Base-by-base conservation (phyloP, 2,797 vertebrate species). In the Molossus alvarezi region DNA sequence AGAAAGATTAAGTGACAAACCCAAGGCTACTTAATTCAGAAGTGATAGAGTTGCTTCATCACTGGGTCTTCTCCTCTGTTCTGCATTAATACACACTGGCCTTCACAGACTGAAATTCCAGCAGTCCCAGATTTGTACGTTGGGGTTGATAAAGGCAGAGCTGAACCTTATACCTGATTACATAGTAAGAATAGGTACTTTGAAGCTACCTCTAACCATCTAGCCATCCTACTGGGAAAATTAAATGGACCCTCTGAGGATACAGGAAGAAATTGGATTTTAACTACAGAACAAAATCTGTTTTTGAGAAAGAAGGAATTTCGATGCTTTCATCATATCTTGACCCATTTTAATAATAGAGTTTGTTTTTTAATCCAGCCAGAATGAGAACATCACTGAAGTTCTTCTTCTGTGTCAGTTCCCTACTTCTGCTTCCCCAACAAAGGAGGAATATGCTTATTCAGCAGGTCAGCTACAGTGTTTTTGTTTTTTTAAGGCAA, bases 291-390 rank as follows among this genome's bases (percentile, higher is more conserved):
- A 8, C 27, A 62, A 86, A 84, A 51, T 20, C 15, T 91, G 14
- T 91, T 88, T 91, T 79, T 75, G n/a, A 83, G 77, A 77, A 94
- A 83, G 82, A 92, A 84, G 48, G 85, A 53, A 64, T 88, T 75
- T 58, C 1, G 9, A 33, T 92, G 60, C 11, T 84, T 94, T 72
- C 37, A 53, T 45, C 57, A 45, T 69, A 33, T 1, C 23, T 75
- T 93, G 58, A 75, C 18, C 18, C 11, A 62, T n/a, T 14, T 29
- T 67, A 64, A 21, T 79, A 93, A 82, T 73, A 45, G 72, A 58
- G 29, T 71, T 89, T 71, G 73, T 6, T 76, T 94, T 91, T 90
- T 86, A 23, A 23, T 84, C 62, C 45, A 75, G 21, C 45, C 27
- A 76, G 69, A 90, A 93, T 55, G 17, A 75, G 23, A 85, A 51